A percentile compares a stretch with the other conserved stretches of the same genome.
Evolutionary conservation across 2,888 invertebrate species (phyloP).

Genomic region (Epinotia nisella): DNA sequence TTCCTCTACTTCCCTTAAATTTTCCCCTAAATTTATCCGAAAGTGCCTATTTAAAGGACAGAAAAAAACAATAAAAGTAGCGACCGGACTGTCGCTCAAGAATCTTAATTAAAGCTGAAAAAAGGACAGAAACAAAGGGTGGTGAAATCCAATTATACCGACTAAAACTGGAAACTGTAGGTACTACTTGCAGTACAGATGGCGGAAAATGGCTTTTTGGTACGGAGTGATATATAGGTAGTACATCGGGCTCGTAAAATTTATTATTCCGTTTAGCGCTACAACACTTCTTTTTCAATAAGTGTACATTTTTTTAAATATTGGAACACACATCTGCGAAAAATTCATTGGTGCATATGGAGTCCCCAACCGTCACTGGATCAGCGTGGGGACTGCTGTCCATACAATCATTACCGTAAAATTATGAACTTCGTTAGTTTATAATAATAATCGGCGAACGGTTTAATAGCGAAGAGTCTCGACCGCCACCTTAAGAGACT

Average conservation of each 20-base stretch:
- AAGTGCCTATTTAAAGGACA: constrained; percentile 18
- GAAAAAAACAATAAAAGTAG: constrained; percentile 24
- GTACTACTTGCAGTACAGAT: constrained; percentile 33
- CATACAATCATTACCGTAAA: too few relatives aligned
- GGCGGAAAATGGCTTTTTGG: constrained; percentile 5
- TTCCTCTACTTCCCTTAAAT: constrained; percentile 1
- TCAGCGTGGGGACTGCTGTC: too few relatives aligned
- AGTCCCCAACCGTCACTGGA: too few relatives aligned
- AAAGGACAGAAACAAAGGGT: constrained; percentile 29
- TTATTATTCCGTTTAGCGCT: neutral
- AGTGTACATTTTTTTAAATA: too few relatives aligned
- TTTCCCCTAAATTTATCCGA: constrained; percentile 5
- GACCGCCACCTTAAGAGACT: too few relatives aligned
- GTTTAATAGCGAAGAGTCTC: too few relatives aligned
- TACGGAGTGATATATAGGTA: neutral
- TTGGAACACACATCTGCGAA: too few relatives aligned
- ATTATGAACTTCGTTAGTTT: too few relatives aligned
- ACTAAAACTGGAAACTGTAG: constrained; percentile 1
- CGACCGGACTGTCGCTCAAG: constrained; percentile 25
- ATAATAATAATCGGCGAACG: too few relatives aligned
- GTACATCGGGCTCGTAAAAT: neutral
- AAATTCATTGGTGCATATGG: too few relatives aligned
- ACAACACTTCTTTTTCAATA: too few relatives aligned
- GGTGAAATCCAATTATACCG: constrained; percentile 43
- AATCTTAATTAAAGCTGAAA: constrained; percentile 34